Conservation (phyloP, 2,888 invertebrate species). For the Eupithecia vulgata region DNA sequence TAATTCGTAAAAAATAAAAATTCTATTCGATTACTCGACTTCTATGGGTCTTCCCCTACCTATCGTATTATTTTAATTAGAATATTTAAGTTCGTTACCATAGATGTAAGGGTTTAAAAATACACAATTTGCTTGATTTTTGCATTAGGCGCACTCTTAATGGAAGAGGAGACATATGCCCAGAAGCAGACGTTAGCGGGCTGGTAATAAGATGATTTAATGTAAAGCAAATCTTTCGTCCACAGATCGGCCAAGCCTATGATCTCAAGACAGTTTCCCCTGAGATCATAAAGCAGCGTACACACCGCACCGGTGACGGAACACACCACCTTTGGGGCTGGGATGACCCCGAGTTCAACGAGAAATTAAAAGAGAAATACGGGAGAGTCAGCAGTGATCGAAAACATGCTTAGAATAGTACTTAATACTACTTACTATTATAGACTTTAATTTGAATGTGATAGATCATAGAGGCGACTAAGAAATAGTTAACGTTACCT, state of each 20-base stretch:
- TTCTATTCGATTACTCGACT: no score
- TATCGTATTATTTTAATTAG: no score
- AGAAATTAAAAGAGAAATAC: conserved; percentile 71
- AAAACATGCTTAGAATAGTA: conserved; percentile 51
- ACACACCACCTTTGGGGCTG: conserved; percentile 88
- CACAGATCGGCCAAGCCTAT: conserved; percentile 89
- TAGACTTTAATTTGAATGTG: background rate
- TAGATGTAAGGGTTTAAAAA: no score
- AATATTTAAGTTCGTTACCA: no score
- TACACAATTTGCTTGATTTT: no score
- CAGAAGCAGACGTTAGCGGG: no score
- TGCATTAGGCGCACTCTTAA: no score
- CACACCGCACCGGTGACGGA: conserved; percentile 87
- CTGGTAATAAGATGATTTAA: no score
- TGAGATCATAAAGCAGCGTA: conserved; percentile 86
- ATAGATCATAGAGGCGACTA: background rate
- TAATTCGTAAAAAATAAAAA: no score
- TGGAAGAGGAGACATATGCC: no score
- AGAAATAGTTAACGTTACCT: background rate
- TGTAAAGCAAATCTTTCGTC: background rate
- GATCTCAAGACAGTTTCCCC: conserved; percentile 88
- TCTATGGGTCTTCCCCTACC: no score
- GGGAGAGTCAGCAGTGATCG: conserved; percentile 60
- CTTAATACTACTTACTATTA: no score
- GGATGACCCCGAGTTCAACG: conserved; percentile 86